These are phyloP conservation scores for Calliphora vicina DNA, from an alignment of 1,140 invertebrate genomes.

Conservation along the genomic window DNA sequence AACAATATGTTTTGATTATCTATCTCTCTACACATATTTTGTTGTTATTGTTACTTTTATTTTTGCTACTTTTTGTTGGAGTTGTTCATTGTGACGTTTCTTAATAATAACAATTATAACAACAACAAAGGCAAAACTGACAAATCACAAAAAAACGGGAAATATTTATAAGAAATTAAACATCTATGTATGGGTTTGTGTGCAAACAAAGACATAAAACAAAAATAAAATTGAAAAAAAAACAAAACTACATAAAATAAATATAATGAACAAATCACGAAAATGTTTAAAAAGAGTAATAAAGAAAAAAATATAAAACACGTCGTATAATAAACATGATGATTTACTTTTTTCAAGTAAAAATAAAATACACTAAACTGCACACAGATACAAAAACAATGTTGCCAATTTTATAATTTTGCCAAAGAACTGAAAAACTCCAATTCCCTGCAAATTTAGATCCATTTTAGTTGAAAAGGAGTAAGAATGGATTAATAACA, in stretches of 20 bases:
- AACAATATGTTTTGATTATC: conserved; percentile 21
- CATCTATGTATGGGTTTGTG: not conserved
- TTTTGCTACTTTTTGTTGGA: no score
- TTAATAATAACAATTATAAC: not conserved
- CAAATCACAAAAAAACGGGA: conserved; percentile 1
- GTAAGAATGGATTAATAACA: no score
- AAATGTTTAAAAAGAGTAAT: not conserved
- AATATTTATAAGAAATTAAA: not conserved
- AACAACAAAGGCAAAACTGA: not conserved
- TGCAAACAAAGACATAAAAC: conserved; percentile 20
- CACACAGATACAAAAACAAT: not conserved
- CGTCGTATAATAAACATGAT: conserved; percentile 10
- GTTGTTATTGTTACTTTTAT: not conserved
- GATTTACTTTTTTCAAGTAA: conserved; percentile 1
- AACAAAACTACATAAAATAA: not conserved
- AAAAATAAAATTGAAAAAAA: not conserved
- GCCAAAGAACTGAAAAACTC: no score
- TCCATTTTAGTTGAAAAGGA: no score
- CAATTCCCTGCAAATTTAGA: no score
- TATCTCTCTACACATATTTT: not conserved
- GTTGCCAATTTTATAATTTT: no score
- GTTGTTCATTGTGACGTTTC: conserved; percentile 26
- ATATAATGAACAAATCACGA: not conserved
- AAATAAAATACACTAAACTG: not conserved
- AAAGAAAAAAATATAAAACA: not conserved